These are phyloP conservation scores for Ectobius pallidus DNA, from an alignment of 2,888 invertebrate species.

Conservation along the genomic window DNA sequence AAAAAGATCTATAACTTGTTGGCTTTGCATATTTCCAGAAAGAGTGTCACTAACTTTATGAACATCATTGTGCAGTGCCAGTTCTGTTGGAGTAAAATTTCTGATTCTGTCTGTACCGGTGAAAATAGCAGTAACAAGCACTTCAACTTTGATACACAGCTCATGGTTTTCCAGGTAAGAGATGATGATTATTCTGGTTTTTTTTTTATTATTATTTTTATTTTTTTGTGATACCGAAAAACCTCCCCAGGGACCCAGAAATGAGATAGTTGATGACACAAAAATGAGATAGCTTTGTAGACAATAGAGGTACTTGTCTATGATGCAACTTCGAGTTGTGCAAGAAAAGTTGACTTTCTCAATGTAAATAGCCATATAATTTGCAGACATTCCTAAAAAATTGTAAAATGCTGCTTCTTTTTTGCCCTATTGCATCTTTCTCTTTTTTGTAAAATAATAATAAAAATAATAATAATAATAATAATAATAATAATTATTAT, in stretches of 20 bases:
- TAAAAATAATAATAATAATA: neutral
- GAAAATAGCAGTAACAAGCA: constrained; percentile 7
- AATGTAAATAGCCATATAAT: no score
- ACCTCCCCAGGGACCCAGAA: no score
- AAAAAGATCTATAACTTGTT: constrained; percentile 37
- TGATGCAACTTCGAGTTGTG: no score
- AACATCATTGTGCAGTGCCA: constrained; percentile 36
- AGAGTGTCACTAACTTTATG: constrained; percentile 27
- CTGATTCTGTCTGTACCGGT: neutral
- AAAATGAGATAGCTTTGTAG: no score
- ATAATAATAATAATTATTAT: no score
- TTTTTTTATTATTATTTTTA: no score
- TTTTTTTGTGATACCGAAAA: no score
- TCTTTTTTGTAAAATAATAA: neutral
- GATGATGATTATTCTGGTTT: no score
- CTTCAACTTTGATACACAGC: constrained; percentile 37
- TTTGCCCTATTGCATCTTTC: neutral
- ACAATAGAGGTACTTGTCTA: no score
- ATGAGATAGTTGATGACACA: no score
- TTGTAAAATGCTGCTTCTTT: neutral
- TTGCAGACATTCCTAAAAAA: no score
- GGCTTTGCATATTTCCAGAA: constrained; percentile 28
- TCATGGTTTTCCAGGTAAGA: constrained; percentile 37
- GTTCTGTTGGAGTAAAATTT: constrained; percentile 31
- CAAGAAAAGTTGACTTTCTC: no score